These are phyloP conservation scores for Zaprionus taronus DNA, from an alignment of 1,140 invertebrate species.

Conservation along the genomic window DNA sequence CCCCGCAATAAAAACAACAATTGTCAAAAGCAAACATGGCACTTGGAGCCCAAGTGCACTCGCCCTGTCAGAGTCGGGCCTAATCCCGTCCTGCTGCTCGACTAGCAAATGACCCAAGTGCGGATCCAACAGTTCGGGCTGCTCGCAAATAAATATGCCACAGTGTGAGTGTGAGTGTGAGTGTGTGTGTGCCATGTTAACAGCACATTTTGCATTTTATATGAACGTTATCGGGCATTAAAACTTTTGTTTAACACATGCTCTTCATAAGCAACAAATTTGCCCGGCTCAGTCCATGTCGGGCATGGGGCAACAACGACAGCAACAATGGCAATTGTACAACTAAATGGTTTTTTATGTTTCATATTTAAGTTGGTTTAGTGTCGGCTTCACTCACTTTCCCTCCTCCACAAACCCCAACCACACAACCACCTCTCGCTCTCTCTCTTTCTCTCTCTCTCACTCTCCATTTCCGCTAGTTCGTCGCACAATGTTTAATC, in stretches of 20 bases:
- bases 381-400: neutral
- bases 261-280: conserved; percentile 20
- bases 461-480: neutral
- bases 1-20: conserved; percentile 25
- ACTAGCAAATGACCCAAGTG: conserved; percentile 8
- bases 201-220: conserved; percentile 56
- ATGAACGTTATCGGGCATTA: conserved; percentile 32
- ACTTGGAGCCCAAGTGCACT: neutral
- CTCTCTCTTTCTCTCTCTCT: neutral
- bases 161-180: conserved; percentile 8
- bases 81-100: conserved; percentile 1
- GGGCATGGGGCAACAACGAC: neutral
- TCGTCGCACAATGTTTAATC: neutral
- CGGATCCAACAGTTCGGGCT: neutral
- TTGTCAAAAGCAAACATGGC: conserved; percentile 37
- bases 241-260: conserved; percentile 52
- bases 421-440: neutral
- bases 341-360: conserved; percentile 17
- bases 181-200: conserved; percentile 30
- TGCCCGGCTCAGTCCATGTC: neutral
- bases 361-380: conserved; percentile 11
- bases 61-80: conserved; percentile 1
- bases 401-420: neutral
- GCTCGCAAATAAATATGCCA: conserved; percentile 7
- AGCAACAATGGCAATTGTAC: neutral